phyloP scores from a whole-genome alignment of 1,140 invertebrate genomes.

The Neelides sp. region DNA sequence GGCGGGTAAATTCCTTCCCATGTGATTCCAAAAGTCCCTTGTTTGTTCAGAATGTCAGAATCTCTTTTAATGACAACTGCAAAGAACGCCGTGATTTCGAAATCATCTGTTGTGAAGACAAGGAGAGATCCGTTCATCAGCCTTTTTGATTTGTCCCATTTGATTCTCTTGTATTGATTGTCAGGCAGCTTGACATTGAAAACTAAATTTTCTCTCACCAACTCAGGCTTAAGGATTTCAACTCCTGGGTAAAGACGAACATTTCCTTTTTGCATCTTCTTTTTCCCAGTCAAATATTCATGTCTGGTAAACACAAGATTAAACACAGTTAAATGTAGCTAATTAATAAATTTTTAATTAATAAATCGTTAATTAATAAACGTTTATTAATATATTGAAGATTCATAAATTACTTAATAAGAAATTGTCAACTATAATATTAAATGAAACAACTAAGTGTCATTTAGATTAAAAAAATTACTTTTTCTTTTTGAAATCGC shows the following conservation, averaged over 20 bases:
- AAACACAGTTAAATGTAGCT: neutral
- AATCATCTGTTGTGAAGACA: conserved; percentile 13
- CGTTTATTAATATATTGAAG: no score
- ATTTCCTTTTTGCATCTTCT: conserved; percentile 19
- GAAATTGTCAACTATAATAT: neutral
- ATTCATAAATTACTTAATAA: neutral
- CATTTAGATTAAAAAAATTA: neutral
- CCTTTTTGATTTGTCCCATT: conserved; percentile 19
- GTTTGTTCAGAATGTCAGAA: neutral
- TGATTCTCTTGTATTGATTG: conserved; percentile 14
- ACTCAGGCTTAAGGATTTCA: conserved; percentile 4
- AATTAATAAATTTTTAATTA: no score
- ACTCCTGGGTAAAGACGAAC: conserved; percentile 22
- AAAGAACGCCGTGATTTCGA: conserved; percentile 10
- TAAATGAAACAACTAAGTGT: neutral
- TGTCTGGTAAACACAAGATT: neutral
- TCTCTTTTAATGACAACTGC: conserved; percentile 10
- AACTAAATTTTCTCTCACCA: conserved; percentile 13
- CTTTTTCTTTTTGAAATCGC: conserved; percentile 11
- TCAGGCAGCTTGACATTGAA: conserved; percentile 17
- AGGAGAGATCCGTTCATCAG: conserved; percentile 13
- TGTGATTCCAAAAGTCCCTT: conserved; percentile 14
- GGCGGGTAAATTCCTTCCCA: conserved; percentile 11
- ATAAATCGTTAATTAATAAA: no score
- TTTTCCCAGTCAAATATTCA: conserved; percentile 17